Evolutionary conservation across 2,797 vertebrate genomes (phyloP), one percentile per base, ranked within the genome.

Genomic region (Lutjanus campechanus): DNA sequence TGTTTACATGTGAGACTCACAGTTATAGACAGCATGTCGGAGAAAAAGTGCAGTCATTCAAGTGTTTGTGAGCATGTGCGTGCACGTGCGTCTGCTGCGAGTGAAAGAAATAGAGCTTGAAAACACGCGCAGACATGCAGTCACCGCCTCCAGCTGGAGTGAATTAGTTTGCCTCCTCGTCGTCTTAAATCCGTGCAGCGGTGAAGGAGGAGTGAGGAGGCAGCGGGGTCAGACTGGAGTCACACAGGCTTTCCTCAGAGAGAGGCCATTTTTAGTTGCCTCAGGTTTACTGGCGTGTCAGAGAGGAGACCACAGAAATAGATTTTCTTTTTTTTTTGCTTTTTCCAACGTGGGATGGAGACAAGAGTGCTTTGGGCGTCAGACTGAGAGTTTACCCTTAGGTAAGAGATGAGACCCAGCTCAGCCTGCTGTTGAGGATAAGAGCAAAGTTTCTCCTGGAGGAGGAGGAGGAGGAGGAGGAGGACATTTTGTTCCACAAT

Each of bases 171-270:
- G 46, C 56, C 77, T 85, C 63, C 60, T 76, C 47, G 0, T 29
- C 19, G 1, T 80, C 76, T 82, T 89, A 83, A 88, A 86, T 85
- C 58, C 77, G 11, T 76, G 61, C 55, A 60, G 70, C 70, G 8
- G 72, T 29, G 75, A 79, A 79, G 69, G 55, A 82, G 60, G 59
- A 62, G 66, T 62, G 76, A 69, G 60, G 77, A 84, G 76, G 69
- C 68, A 81, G 77, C 11, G 0, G 75, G 90, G 91, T 92, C 92
- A 91, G 83, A 86, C 84, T 79, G 54, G 75, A 87, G 89, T 88
- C 88, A 88, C 70, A 64, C 81, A 70, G 79, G 68, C 73, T 69
- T 79, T 68, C 73, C 76, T 89, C 58, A 69, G 64, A 91, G 79
- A 85, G 58, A 76, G 29, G 55, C 73, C 80, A 79, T 89, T 90